phyloP scores from a whole-genome alignment of 2,888 invertebrate genomes.

The Exephanes ischioxanthus region DNA sequence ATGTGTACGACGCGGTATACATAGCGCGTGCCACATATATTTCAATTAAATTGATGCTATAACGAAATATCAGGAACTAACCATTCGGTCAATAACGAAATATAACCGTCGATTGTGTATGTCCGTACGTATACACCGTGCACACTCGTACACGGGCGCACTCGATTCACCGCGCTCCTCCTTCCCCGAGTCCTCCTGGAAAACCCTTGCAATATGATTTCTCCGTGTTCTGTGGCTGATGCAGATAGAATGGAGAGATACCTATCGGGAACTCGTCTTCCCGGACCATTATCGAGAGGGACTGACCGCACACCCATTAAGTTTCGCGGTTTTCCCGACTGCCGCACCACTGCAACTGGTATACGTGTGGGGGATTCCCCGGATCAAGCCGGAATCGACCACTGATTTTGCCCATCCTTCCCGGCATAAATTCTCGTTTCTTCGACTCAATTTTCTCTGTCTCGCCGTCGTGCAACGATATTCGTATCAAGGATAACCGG shows the following conservation, averaged over 20 bases:
- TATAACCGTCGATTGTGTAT: not conserved
- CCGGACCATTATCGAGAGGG: constrained; percentile 51
- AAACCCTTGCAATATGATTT: constrained; percentile 48
- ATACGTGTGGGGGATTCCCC: constrained; percentile 2
- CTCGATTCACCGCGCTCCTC: constrained; percentile 20
- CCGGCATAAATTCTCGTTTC: constrained; percentile 41
- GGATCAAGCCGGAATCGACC: constrained; percentile 31
- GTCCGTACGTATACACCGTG: not conserved
- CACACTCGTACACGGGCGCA: not conserved
- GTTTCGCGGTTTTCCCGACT: constrained; percentile 60
- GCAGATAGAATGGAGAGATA: constrained; percentile 56
- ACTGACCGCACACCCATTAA: constrained; percentile 57
- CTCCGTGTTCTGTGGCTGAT: constrained; percentile 56
- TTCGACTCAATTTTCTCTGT: constrained; percentile 50
- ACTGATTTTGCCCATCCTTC: constrained; percentile 44
- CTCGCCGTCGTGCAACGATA: not conserved
- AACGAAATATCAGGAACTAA: constrained; percentile 29
- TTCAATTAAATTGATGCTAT: constrained; percentile 12
- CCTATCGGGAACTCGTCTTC: constrained; percentile 62
- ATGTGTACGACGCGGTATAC: constrained; percentile 4
- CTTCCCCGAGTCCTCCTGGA: not conserved
- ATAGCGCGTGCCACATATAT: not conserved
- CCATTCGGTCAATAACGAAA: constrained; percentile 44
- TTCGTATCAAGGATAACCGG: constrained; percentile 13
- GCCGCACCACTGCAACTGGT: constrained; percentile 18